Percentiles rank a stretch among this genome's conserved stretches.
Evolutionary conservation across 2,113 vertebrate genomes (phyloP).

Genomic region (Boleophthalmus pectinirostris): DNA sequence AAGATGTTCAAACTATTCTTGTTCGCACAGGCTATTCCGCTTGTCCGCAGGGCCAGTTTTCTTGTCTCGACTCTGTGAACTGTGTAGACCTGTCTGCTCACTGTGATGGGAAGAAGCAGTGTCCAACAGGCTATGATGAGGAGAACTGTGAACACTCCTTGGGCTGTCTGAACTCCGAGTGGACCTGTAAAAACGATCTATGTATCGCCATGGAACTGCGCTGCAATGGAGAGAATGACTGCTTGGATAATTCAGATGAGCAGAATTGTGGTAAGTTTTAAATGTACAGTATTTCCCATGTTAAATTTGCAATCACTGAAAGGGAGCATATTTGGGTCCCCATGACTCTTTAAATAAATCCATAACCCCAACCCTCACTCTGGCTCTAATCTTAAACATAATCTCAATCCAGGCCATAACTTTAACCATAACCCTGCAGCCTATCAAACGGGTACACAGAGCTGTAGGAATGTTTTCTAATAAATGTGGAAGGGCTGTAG

Average conservation of each 20-base stretch:
- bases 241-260: conserved; percentile 77
- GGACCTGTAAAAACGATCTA: conserved; percentile 83
- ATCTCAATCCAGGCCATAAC: too few species aligned
- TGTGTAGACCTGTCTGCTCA: conserved; percentile 76
- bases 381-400: too few species aligned
- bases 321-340: not conserved
- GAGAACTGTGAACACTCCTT: conserved; percentile 67
- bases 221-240: conserved; percentile 73
- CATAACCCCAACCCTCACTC: too few species aligned
- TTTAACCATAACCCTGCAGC: too few species aligned
- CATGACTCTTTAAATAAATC: too few species aligned
- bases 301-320: not conserved
- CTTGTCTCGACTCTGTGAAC: conserved; percentile 73
- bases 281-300: not conserved
- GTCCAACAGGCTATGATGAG: conserved; percentile 79
- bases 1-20: not conserved
- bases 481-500: too few species aligned
- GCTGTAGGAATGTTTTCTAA: too few species aligned
- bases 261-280: conserved; percentile 72
- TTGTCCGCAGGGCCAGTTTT: conserved; percentile 76
- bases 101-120: conserved; percentile 79
- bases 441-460: too few species aligned
- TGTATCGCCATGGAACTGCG: conserved; percentile 63
- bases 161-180: conserved; percentile 80
- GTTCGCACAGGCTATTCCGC: conserved; percentile 25